These are phyloP conservation scores for Camelus dromedarius DNA, from an alignment of 2,113 vertebrate genomes.

Conservation along the genomic window DNA sequence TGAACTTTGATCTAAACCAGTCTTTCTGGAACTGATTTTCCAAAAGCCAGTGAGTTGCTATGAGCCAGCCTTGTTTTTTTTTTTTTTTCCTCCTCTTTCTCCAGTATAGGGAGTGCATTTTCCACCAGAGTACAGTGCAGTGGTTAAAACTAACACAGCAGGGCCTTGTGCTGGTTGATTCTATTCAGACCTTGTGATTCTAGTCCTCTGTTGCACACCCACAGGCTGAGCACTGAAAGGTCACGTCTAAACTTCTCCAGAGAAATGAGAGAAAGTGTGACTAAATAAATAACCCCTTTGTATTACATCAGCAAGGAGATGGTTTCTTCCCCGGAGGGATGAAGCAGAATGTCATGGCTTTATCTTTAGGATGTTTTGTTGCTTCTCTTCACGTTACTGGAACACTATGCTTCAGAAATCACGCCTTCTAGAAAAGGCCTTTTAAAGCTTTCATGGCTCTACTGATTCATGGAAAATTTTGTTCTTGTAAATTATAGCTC, in stretches of 20 bases:
- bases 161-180: background rate
- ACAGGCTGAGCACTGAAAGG: background rate
- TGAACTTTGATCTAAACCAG: background rate
- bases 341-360: background rate
- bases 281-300: background rate
- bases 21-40: constrained; percentile 31
- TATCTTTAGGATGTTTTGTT: constrained; percentile 30
- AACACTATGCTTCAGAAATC: constrained; percentile 1
- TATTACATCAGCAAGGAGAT: background rate
- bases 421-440: background rate
- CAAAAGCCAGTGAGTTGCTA: background rate
- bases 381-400: background rate
- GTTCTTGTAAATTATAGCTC: constrained; percentile 24
- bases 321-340: background rate
- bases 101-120: background rate
- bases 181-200: background rate
- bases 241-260: background rate
- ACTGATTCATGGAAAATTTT: constrained; percentile 45
- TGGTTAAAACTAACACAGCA: background rate
- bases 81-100: background rate
- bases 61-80: background rate
- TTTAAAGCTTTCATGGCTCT: constrained; percentile 34
- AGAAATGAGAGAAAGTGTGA: background rate
- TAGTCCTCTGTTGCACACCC: background rate
- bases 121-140: background rate